These are phyloP conservation scores for Pemphredon lugubris DNA, from an alignment of 2,888 invertebrate species.

Conservation along the genomic window DNA sequence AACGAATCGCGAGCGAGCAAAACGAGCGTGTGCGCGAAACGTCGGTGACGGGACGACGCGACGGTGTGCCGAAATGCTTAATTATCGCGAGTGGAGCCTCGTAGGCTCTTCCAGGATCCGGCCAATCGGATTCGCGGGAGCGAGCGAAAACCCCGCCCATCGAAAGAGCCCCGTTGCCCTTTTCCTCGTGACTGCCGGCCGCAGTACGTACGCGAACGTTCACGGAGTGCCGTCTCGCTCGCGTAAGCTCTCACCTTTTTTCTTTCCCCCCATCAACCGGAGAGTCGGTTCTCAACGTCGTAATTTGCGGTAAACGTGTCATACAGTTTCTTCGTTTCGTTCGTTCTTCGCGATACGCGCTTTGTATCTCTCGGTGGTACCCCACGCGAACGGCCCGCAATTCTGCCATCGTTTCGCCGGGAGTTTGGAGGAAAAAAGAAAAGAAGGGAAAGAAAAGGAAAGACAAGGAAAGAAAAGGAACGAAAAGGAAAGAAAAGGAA, in stretches of 20 bases:
- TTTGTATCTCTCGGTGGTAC: no score
- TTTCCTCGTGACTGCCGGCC: slow-evolving; percentile 76
- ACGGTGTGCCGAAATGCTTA: slow-evolving; percentile 70
- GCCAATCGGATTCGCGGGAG: slow-evolving; percentile 63
- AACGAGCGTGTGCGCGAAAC: slow-evolving; percentile 40
- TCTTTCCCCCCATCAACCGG: neutral
- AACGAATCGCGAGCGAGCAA: slow-evolving; percentile 58
- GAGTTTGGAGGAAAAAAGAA: no score
- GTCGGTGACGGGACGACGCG: slow-evolving; percentile 36
- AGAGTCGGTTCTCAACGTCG: neutral
- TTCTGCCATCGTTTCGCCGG: no score
- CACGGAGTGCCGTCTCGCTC: slow-evolving; percentile 69
- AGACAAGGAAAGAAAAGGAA: no score
- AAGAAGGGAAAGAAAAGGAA: no score
- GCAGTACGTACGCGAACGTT: slow-evolving; percentile 78
- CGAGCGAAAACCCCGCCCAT: slow-evolving; percentile 63
- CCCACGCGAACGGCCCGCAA: no score
- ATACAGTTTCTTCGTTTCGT: neutral
- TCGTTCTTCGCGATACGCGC: no score
- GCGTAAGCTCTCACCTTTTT: slow-evolving; percentile 21
- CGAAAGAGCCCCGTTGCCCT: slow-evolving; percentile 70
- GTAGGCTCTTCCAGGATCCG: slow-evolving; percentile 36
- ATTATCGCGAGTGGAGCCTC: slow-evolving; percentile 67
- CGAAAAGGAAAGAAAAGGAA: no score
- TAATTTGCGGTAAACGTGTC: no score